A percentile compares a stretch with the other conserved stretches of the same genome.
Conservation (phyloP, 2,113 vertebrate genomes). For the Chloroceryle aenea region DNA sequence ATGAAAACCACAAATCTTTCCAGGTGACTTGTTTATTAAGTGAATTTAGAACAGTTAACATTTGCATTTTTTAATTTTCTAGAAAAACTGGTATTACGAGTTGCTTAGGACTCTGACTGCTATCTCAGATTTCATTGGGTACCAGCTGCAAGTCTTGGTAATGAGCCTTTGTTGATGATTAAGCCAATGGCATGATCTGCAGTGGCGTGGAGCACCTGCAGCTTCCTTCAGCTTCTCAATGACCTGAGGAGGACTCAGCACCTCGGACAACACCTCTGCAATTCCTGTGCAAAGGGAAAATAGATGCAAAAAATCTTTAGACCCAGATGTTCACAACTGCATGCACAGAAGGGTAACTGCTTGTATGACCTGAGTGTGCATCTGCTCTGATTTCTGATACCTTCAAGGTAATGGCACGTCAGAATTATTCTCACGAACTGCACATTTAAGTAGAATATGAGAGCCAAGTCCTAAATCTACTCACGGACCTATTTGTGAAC, state of each 20-base stretch:
- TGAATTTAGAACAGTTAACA: slow-evolving; percentile 59
- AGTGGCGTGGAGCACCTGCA: neutral
- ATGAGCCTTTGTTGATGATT: slow-evolving; percentile 17
- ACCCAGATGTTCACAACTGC: rapidly evolving
- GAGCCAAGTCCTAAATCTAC: neutral
- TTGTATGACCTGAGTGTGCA: neutral
- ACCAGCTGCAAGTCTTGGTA: neutral
- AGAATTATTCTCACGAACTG: neutral
- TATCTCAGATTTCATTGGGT: slow-evolving; percentile 48
- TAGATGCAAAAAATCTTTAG: rapidly evolving
- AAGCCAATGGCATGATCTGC: neutral
- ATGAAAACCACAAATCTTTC: slow-evolving; percentile 43
- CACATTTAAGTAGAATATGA: neutral
- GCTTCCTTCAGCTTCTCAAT: neutral
- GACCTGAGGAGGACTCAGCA: slow-evolving; percentile 45
- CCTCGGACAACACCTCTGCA: slow-evolving; percentile 59
- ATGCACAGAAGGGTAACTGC: neutral
- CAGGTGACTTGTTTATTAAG: slow-evolving; percentile 57
- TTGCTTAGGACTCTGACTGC: neutral
- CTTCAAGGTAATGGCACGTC: neutral
- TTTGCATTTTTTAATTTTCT: slow-evolving; percentile 73
- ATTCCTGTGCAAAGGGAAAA: rapidly evolving
- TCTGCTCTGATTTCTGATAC: neutral
- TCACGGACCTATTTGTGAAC: neutral
- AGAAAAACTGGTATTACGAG: slow-evolving; percentile 63